Conservation (phyloP, 53 echinoderm and acorn worm species). For the Paelopatides confundens region DNA sequence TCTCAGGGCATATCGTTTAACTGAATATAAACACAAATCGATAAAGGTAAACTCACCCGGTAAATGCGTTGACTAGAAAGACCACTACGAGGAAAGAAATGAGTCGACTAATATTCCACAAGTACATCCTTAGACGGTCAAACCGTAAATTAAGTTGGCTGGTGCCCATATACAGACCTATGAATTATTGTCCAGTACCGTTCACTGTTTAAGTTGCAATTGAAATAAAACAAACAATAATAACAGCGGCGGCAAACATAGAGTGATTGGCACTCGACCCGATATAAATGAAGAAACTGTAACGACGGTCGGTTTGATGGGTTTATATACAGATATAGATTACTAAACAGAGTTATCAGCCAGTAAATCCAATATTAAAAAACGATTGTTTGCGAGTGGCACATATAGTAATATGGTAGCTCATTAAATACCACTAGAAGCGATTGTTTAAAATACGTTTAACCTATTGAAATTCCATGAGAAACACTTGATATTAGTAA, state of each 20-base stretch:
- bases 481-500: background rate
- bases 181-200: too few relatives aligned
- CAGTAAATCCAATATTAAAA: background rate
- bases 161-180: background rate
- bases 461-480: slow-evolving; percentile 9
- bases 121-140: slow-evolving; percentile 8
- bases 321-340: too few relatives aligned
- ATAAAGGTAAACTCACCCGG: slow-evolving; percentile 19
- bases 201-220: slow-evolving; percentile 28
- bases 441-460: slow-evolving; percentile 23
- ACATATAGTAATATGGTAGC: slow-evolving; percentile 21
- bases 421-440: background rate
- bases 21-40: too few relatives aligned
- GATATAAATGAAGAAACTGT: background rate
- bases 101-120: background rate
- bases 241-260: background rate
- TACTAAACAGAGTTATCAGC: slow-evolving; percentile 16
- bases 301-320: background rate
- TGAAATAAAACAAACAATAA: slow-evolving; percentile 2
- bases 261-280: slow-evolving; percentile 1
- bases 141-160: background rate
- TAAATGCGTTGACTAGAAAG: slow-evolving; percentile 27
- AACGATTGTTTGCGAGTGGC: background rate
- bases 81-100: background rate
- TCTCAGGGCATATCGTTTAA: too few relatives aligned